These are phyloP conservation scores for Oscheius onirici DNA, from an alignment of 2,888 invertebrate species.

Conservation along the genomic window DNA sequence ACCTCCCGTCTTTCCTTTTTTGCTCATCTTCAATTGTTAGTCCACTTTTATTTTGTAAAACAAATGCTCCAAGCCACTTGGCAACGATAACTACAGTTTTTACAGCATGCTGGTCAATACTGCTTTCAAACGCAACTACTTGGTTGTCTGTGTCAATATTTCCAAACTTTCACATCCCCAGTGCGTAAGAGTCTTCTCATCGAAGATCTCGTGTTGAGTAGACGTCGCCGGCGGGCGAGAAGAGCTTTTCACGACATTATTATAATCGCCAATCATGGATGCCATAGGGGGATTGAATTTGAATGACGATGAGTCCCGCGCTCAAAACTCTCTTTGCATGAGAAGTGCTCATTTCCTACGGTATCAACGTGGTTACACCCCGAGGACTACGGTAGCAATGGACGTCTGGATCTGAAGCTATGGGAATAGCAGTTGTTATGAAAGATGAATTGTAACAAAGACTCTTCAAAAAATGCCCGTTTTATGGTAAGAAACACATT, in stretches of 20 bases:
- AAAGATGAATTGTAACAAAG: neutral
- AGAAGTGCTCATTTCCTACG: slow-evolving; percentile 30
- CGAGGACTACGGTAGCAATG: slow-evolving; percentile 7
- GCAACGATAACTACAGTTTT: no score
- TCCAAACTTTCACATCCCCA: neutral
- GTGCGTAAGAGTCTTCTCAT: neutral
- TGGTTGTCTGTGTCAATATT: neutral
- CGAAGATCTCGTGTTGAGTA: slow-evolving; percentile 7
- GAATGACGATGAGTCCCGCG: slow-evolving; percentile 31
- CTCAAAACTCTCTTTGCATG: slow-evolving; percentile 27
- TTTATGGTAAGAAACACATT: slow-evolving; percentile 28
- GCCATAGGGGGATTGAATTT: slow-evolving; percentile 35
- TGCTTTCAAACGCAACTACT: no score
- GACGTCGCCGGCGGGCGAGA: slow-evolving; percentile 32
- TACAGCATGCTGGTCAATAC: no score
- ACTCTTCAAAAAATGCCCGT: slow-evolving; percentile 8
- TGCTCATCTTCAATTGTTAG: no score
- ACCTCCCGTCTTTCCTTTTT: no score
- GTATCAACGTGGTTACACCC: slow-evolving; percentile 24
- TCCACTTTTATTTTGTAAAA: no score
- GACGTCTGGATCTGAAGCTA: neutral
- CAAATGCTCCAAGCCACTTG: no score
- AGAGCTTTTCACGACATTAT: slow-evolving; percentile 33
- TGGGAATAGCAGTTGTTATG: no score
- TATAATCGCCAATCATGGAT: slow-evolving; percentile 35